phyloP scores from a whole-genome alignment of 2,797 vertebrate species.

The Sciurus carolinensis region DNA sequence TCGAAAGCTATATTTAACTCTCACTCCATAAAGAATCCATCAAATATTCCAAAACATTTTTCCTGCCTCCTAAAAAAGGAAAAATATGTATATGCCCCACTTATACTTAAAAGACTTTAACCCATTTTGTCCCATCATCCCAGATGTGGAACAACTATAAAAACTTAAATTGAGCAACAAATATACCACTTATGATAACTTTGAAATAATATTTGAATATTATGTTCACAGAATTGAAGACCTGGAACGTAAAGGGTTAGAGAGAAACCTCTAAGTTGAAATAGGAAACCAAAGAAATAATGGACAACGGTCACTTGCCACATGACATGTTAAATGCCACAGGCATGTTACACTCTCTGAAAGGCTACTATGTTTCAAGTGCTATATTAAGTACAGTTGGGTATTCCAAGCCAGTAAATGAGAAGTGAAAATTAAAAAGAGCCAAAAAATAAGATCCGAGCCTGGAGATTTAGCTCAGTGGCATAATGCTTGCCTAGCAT shows the following conservation, averaged over 20 bases:
- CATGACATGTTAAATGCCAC: constrained; percentile 12
- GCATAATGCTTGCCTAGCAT: not conserved
- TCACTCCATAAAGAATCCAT: too few species aligned
- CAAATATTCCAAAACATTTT: not conserved
- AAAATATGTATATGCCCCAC: not conserved
- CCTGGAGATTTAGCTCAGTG: not conserved
- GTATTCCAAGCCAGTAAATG: not conserved
- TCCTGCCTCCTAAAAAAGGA: not conserved
- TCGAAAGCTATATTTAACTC: not conserved
- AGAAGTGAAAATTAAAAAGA: constrained; percentile 28
- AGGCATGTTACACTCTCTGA: not conserved
- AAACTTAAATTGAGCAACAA: too few species aligned
- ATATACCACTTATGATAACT: too few species aligned
- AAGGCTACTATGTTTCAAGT: constrained; percentile 7
- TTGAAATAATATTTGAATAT: too few species aligned
- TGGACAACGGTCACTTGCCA: not conserved
- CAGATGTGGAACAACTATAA: too few species aligned
- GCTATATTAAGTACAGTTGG: constrained; percentile 45
- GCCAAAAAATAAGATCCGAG: not conserved
- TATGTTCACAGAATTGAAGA: too few species aligned
- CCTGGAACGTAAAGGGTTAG: not conserved
- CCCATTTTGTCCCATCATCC: too few species aligned
- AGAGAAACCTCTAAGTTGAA: constrained; percentile 14
- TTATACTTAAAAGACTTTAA: not conserved
- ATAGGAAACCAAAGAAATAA: constrained; percentile 39